Evolutionary conservation across 2,113 vertebrate genomes (phyloP), one percentile per base, ranked within the genome.

Genomic region (Hippoglossus stenolepis): DNA sequence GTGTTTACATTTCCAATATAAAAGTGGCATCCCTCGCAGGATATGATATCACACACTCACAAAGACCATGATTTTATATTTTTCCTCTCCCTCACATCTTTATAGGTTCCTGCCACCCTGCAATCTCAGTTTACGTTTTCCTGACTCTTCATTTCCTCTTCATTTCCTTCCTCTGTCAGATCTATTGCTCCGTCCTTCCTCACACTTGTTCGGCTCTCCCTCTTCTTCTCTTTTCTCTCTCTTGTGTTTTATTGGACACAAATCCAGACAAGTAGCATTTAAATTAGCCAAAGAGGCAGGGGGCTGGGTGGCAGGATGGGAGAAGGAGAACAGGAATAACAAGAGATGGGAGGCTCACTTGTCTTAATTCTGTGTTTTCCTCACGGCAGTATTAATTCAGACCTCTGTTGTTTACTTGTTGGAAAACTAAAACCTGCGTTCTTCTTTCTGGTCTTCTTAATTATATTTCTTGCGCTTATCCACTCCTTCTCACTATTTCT

Each of bases 301-400:
- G 65, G 60, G 51, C 45, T 15, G 15, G 15, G 14, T 49, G 73
- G 85, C 67, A 49, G 81, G 56, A 15, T 17, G 38, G 68, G 45
- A 63, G 65, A 40, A 6, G 64, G 59, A 73, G 68, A 56, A 56
- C n/a, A 18, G 49, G 17, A 35, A 59, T 13, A 71, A 28, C 18
- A 58, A 53, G 45, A 80, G 45, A 58, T 4, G 43, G 65, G 63
- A 72, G 65, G 47, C 72, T 69, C 57, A 24, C 62, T 69, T 64
- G 40, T 53, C 66, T 47, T 40, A 28, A 58, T 61, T 23, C 45
- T 65, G 18, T 88, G 65, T 80, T 89, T 83, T 89, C 85, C 51
- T 61, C 18, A 23, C 62, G 85, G 28, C 88, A 91, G 17, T 75
- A 69, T 85, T 90, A 56, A 75, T 43, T 38, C 21, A 74, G 53